Evolutionary conservation across 2,888 invertebrate species (phyloP).

Genomic region (Drosophila neonasuta): DNA sequence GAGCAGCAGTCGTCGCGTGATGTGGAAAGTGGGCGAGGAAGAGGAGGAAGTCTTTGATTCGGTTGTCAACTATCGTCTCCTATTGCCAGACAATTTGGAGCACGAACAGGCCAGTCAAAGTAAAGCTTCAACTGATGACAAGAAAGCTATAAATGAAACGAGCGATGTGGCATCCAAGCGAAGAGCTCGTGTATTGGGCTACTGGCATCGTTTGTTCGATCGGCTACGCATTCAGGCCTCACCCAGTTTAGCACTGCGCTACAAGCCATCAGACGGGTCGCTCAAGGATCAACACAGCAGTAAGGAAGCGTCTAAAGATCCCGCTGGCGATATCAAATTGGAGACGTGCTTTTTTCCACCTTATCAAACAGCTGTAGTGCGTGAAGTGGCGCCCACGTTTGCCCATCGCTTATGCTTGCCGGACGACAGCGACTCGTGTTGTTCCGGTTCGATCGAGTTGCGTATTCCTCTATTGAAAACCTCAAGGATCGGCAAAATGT

Average conservation of each 20-base stretch:
- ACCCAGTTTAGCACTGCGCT: constrained; percentile 58
- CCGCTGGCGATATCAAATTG: constrained; percentile 39
- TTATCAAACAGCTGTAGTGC: constrained; percentile 64
- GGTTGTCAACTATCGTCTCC: constrained; percentile 55
- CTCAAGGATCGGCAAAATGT: constrained; percentile 3
- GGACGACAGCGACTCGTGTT: constrained; percentile 56
- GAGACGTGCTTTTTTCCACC: constrained; percentile 64
- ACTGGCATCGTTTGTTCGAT: constrained; percentile 52
- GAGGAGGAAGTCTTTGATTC: constrained; percentile 64
- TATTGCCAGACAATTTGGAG: constrained; percentile 15
- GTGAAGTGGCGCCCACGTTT: constrained; percentile 62
- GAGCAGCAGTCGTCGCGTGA: constrained; percentile 55
- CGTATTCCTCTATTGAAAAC: constrained; percentile 35
- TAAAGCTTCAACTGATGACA: not conserved
- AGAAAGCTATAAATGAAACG: not conserved
- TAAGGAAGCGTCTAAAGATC: constrained; percentile 26
- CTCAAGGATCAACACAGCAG: constrained; percentile 48
- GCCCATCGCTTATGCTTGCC: constrained; percentile 43
- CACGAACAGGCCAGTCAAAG: constrained; percentile 8
- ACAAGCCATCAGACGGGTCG: constrained; percentile 67
- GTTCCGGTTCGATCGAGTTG: constrained; percentile 44
- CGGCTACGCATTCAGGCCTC: constrained; percentile 26
- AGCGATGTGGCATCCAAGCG: constrained; percentile 13
- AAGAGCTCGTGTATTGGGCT: constrained; percentile 24
- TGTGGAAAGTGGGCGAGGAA: constrained; percentile 53